Evolutionary conservation across 2,113 vertebrate species (phyloP), one percentile per base, ranked within the genome.

Genomic region (Lonchura striata): DNA sequence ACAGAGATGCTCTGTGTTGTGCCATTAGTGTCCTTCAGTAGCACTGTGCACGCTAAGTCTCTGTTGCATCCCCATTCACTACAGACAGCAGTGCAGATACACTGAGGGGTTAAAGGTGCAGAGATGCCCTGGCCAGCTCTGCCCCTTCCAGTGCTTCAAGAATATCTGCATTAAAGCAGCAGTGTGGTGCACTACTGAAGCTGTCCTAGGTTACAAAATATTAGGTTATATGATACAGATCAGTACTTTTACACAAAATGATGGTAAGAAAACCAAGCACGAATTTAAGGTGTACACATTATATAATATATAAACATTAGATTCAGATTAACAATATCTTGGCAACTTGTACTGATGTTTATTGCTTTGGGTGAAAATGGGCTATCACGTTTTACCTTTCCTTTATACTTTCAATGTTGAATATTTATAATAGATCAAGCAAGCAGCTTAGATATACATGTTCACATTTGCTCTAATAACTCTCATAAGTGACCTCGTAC

Each of bases 31-130:
- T 25, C 30, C 41, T 27, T 30, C 7, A 4, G 24, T 1, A 86
- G 5, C 35, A 9, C 15, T 11, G 7, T 16, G 9, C 12, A 37
- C 41, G 8, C 7, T 27, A 9, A 47, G 19, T 7, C 39, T 15
- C 13, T 25, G 31, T 15, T 3, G 1, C 7, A 24, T 8, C 22
- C 19, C 20, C 0, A 0, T 9, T 60, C 22, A 5, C 39, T n/a
- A 2, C 4, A 33, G 27, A 8, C 7, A 60, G 35, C 10, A 7
- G 1, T 14, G 41, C 9, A 47, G 24, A 15, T 12, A 35, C 30
- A 10, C 41, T 49, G 30, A 4, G 0, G 11, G 10, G 6, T 52
- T 59, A 56, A 75, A 68, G 12, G 28, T 7, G 9, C 16, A 75
- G 31, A 41, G 39, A 37, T 37, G 21, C 27, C 59, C 21, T 2